These are phyloP conservation scores for Gila orcuttii DNA, from an alignment of 2,113 vertebrate genomes.

Conservation along the genomic window DNA sequence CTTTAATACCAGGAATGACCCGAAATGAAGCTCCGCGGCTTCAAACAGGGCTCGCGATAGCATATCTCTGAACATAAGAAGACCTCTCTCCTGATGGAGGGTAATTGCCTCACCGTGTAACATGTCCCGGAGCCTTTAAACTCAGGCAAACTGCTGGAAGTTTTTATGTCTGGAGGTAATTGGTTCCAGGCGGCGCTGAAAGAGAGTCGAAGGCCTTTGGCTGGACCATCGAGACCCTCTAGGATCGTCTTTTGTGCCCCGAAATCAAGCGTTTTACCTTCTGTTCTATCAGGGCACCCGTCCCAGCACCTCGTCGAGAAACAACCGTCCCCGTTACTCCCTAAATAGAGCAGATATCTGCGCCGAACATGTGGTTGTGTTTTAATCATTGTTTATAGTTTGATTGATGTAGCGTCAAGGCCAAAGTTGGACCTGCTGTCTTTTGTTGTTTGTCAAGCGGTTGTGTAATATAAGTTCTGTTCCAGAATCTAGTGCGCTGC, in stretches of 20 bases:
- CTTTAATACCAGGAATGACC: neutral
- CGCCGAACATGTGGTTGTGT: constrained; percentile 21
- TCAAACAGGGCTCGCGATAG: constrained; percentile 32
- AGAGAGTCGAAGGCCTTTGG: neutral
- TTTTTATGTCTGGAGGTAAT: constrained; percentile 45
- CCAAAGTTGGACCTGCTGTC: neutral
- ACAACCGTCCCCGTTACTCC: neutral
- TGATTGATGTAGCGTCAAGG: constrained; percentile 20
- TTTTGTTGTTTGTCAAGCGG: constrained; percentile 11
- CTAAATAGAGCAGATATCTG: constrained; percentile 9
- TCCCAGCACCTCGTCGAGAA: constrained; percentile 9
- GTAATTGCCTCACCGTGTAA: constrained; percentile 43
- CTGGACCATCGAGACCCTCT: constrained; percentile 7
- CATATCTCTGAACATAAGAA: constrained; percentile 43
- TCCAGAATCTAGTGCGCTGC: neutral
- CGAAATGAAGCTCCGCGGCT: neutral
- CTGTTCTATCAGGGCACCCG: neutral
- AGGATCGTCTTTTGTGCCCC: constrained; percentile 34
- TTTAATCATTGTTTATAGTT: constrained; percentile 18
- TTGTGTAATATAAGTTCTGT: neutral
- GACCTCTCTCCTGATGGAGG: constrained; percentile 45
- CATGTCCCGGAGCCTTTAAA: constrained; percentile 42
- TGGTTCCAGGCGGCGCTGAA: constrained; percentile 46
- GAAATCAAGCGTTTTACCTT: constrained; percentile 42
- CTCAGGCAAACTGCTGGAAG: constrained; percentile 38